Evolutionary conservation across 2,797 vertebrate species (phyloP).

Genomic region (Rhynchonycteris naso): DNA sequence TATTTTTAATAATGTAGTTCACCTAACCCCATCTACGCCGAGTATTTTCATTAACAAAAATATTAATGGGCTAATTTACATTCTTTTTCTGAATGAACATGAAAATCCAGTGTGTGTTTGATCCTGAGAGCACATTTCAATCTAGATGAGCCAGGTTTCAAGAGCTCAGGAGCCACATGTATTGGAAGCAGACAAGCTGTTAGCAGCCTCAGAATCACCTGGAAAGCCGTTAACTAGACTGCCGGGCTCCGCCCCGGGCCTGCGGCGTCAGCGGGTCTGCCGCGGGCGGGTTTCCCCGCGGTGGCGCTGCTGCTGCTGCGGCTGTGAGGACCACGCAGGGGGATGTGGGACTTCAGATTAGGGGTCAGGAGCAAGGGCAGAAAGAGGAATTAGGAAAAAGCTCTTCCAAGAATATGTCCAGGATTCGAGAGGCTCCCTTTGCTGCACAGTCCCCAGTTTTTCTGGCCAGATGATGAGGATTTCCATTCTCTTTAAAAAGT

Average conservation of each 20-base stretch:
- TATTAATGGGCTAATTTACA: not conserved
- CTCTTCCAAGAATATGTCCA: not conserved
- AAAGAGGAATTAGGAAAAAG: not conserved
- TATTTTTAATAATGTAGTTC: not conserved
- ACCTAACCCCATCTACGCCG: not conserved
- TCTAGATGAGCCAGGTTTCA: not conserved
- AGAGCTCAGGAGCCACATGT: not conserved
- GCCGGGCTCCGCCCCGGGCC: not conserved
- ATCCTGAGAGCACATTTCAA: not conserved
- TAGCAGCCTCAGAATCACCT: not conserved
- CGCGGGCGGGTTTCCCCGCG: no score
- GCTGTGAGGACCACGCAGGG: not conserved
- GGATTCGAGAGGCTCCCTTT: not conserved
- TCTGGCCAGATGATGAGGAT: not conserved
- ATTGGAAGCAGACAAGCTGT: not conserved
- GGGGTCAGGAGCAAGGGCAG: not conserved
- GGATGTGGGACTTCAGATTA: not conserved
- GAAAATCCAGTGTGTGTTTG: not conserved
- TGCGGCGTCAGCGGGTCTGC: not conserved
- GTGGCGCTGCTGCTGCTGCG: not conserved
- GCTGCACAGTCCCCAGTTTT: not conserved
- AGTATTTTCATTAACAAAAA: not conserved
- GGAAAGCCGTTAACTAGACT: not conserved
- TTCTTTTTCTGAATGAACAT: not conserved
- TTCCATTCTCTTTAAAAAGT: not conserved